A percentile compares a stretch with the other conserved stretches of the same genome.
Conservation (phyloP, 92 coral and sea anemone genomes). For the Zoanthus sansibaricus region DNA sequence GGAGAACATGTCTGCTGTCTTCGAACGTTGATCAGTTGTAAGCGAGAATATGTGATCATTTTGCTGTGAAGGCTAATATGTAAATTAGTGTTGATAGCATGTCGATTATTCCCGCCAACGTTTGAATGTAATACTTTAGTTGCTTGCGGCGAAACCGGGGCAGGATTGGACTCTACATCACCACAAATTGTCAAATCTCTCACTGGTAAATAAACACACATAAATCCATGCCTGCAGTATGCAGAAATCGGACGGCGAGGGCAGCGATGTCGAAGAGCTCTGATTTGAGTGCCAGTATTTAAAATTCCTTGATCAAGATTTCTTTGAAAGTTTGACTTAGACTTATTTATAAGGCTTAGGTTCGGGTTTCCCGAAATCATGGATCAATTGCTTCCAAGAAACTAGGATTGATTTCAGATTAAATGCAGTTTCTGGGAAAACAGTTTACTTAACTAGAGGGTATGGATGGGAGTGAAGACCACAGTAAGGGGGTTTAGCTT, state of each 20-base stretch:
- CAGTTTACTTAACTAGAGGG: too few species aligned
- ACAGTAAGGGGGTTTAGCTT: too few species aligned
- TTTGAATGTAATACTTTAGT: slow-evolving; percentile 25
- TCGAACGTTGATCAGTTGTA: slow-evolving; percentile 5
- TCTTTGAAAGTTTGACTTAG: too few species aligned
- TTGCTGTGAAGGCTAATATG: not conserved
- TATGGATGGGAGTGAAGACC: too few species aligned
- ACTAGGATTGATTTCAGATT: too few species aligned
- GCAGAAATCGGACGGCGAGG: slow-evolving; percentile 17
- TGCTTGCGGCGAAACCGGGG: slow-evolving; percentile 15
- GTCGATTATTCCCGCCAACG: not conserved
- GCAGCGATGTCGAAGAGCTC: slow-evolving; percentile 3
- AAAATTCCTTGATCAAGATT: not conserved
- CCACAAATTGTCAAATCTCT: not conserved
- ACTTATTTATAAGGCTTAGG: too few species aligned
- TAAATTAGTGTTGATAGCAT: slow-evolving; percentile 20
- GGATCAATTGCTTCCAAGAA: too few species aligned
- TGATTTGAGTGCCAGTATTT: not conserved
- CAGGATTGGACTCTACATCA: slow-evolving; percentile 4
- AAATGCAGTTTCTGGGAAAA: too few species aligned
- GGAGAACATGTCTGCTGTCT: slow-evolving; percentile 1
- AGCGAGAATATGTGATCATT: slow-evolving; percentile 1
- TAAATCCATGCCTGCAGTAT: slow-evolving; percentile 8
- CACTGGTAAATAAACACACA: not conserved
- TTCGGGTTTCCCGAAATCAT: too few species aligned